A percentile compares a stretch with the other conserved stretches of the same genome.
Conservation (phyloP, 1,140 invertebrate species). For the Bathynomus jamesi region DNA sequence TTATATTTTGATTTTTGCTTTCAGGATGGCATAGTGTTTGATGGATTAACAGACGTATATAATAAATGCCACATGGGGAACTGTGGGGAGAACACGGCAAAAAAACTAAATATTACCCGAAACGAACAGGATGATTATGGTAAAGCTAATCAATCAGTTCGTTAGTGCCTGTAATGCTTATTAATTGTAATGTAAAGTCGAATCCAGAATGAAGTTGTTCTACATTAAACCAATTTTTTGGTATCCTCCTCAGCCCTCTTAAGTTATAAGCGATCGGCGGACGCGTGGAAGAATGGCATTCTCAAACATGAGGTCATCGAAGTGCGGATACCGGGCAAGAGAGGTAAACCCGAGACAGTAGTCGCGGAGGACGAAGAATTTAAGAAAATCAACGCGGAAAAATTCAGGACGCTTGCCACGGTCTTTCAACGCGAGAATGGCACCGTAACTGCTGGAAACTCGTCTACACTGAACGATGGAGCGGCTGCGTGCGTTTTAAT, state of each 20-base stretch:
- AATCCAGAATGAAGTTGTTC: too few species aligned
- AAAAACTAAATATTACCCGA: conserved; percentile 75
- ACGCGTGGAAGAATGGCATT: conserved; percentile 66
- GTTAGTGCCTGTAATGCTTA: too few species aligned
- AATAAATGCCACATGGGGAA: conserved; percentile 98
- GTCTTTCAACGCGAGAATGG: conserved; percentile 88
- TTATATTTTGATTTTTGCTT: too few species aligned
- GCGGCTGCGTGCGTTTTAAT: conserved; percentile 85
- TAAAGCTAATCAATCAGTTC: too few species aligned
- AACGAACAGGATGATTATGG: conserved; percentile 93
- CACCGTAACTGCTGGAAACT: conserved; percentile 97
- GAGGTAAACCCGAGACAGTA: conserved; percentile 62
- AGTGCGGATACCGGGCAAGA: conserved; percentile 72
- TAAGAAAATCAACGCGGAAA: conserved; percentile 88
- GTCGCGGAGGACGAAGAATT: conserved; percentile 91
- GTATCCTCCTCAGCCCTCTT: conserved; percentile 43
- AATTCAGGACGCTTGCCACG: conserved; percentile 76
- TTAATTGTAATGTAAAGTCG: too few species aligned
- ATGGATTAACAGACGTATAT: conserved; percentile 96
- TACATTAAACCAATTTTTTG: too few species aligned
- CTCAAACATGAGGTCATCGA: conserved; percentile 81
- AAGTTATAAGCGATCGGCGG: conserved; percentile 83
- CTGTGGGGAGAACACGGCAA: conserved; percentile 96
- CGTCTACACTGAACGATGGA: conserved; percentile 95
- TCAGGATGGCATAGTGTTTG: conserved; percentile 91